These are phyloP conservation scores for Protophormia terraenovae DNA, from an alignment of 2,888 invertebrate genomes.

Conservation along the genomic window DNA sequence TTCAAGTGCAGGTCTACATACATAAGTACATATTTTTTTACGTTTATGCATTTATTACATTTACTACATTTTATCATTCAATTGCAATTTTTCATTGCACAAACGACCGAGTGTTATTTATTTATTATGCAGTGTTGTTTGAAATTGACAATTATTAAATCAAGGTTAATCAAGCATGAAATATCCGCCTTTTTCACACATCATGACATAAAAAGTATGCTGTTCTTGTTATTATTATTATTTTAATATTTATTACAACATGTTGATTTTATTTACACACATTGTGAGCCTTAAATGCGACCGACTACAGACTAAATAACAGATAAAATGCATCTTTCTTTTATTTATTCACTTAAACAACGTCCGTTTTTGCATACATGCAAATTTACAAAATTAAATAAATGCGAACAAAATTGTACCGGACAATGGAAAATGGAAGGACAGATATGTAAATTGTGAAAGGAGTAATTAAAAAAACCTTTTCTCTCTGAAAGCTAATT, in stretches of 20 bases:
- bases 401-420: background rate
- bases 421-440: background rate
- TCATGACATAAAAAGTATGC: constrained; percentile 15
- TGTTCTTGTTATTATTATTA: background rate
- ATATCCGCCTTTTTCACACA: constrained; percentile 50
- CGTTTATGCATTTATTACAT: too few species aligned
- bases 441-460: background rate
- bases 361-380: background rate
- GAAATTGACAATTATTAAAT: constrained; percentile 50
- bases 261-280: background rate
- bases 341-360: background rate
- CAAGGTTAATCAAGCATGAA: constrained; percentile 60
- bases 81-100: background rate
- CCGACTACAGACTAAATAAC: background rate
- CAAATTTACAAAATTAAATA: background rate
- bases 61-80: background rate
- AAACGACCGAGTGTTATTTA: background rate
- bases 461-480: background rate
- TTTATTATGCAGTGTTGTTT: background rate
- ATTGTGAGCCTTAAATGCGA: background rate
- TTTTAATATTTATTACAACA: background rate
- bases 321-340: background rate
- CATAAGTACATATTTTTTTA: too few species aligned
- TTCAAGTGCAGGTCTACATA: too few species aligned
- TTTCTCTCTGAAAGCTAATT: background rate